Evolutionary conservation across 2,797 vertebrate genomes (phyloP).

Genomic region (Xerus rutilus): DNA sequence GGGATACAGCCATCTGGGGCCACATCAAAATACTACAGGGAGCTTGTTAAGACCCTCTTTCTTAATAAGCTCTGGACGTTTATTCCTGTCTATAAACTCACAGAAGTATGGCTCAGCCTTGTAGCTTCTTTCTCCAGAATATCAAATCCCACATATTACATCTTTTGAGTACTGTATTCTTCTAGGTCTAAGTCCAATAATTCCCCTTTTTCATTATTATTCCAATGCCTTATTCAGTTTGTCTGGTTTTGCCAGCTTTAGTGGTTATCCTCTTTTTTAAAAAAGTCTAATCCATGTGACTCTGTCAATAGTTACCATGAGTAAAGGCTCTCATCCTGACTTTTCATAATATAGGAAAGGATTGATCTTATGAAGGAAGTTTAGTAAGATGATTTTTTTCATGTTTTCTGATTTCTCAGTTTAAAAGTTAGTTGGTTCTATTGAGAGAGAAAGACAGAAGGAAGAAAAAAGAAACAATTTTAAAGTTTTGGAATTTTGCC

Average conservation of each 20-base stretch:
- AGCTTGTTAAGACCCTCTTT: not conserved
- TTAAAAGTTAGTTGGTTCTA: not conserved
- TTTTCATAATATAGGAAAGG: not conserved
- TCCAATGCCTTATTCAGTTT: not conserved
- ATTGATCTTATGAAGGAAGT: not conserved
- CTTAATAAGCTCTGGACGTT: not conserved
- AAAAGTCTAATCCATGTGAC: not conserved
- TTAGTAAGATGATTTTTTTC: not conserved
- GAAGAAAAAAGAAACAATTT: not conserved
- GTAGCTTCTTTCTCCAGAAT: not conserved
- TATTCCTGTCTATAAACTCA: not conserved
- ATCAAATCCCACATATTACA: not conserved
- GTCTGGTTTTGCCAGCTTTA: not conserved
- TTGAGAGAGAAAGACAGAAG: too few relatives aligned
- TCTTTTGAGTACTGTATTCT: not conserved
- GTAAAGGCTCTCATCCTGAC: rapidly evolving
- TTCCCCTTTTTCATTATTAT: not conserved
- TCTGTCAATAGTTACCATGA: not conserved
- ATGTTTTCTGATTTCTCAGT: not conserved
- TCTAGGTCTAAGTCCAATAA: not conserved
- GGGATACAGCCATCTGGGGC: not conserved
- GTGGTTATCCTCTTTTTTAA: not conserved
- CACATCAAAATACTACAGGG: not conserved
- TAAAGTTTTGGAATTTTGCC: not conserved
- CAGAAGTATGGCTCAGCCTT: not conserved